A percentile compares a stretch with the other conserved stretches of the same genome.
Conservation (phyloP, 2,113 vertebrate species). For the Setophaga petechia region DNA sequence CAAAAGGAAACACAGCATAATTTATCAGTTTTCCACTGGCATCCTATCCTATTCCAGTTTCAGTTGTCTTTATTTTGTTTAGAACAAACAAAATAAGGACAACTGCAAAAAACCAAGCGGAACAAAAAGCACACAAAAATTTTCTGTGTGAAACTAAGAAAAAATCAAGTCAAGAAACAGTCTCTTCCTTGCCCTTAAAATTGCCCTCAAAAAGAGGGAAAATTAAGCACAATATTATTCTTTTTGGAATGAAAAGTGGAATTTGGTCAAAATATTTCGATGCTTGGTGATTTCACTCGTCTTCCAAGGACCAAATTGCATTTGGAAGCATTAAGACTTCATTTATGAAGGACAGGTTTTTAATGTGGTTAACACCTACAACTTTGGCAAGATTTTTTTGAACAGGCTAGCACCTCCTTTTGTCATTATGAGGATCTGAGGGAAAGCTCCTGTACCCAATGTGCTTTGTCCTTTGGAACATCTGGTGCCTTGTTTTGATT, state of each 20-base stretch:
- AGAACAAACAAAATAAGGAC: neutral
- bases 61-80: neutral
- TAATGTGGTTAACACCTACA: neutral
- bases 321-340: neutral
- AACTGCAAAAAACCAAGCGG: neutral
- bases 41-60: neutral
- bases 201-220: neutral
- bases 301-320: neutral
- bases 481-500: slow-evolving; percentile 38
- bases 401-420: neutral
- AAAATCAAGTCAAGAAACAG: neutral
- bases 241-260: neutral
- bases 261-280: neutral
- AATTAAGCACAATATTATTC: neutral
- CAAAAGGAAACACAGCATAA: neutral
- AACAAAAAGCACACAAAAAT: neutral
- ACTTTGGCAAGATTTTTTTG: neutral
- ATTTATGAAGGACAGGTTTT: neutral
- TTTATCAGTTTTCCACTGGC: neutral
- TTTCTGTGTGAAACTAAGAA: neutral
- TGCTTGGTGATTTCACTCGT: neutral
- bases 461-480: slow-evolving; percentile 30
- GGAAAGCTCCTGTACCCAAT: neutral
- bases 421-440: neutral
- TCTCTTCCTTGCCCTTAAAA: neutral